Percentiles rank a stretch among this genome's conserved stretches.
These are phyloP conservation scores for Arion vulgaris DNA, from an alignment of 1,140 invertebrate genomes.

Conservation along the genomic window DNA sequence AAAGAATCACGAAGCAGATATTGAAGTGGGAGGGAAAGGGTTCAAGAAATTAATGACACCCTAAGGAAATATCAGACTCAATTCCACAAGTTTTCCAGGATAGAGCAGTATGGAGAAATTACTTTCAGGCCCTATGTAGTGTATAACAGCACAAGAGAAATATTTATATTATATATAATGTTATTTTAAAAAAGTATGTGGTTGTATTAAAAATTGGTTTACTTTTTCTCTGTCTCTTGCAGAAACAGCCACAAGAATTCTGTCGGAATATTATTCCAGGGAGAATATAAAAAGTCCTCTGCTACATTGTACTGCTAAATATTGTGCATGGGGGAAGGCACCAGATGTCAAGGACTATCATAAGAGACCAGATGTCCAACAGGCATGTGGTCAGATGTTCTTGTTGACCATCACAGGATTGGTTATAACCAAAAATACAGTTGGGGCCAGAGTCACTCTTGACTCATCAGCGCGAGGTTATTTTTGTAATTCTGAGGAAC, in stretches of 20 bases:
- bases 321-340: constrained; percentile 47
- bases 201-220: no score
- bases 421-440: constrained; percentile 47
- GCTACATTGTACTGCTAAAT: constrained; percentile 58
- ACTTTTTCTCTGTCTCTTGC: no score
- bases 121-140: no score
- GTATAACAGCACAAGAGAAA: no score
- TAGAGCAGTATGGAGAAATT: no score
- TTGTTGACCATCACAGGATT: constrained; percentile 47
- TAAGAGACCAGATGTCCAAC: constrained; percentile 43
- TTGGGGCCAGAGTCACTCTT: constrained; percentile 48
- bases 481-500: constrained; percentile 49
- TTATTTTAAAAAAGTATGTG: no score
- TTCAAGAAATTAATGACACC: no score
- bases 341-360: constrained; percentile 41
- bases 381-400: constrained; percentile 48
- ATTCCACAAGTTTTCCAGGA: no score
- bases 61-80: no score
- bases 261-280: constrained; percentile 39
- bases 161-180: no score
- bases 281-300: constrained; percentile 29
- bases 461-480: constrained; percentile 34
- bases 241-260: constrained; percentile 32
- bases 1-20: no score
- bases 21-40: no score